Evolutionary conservation across 2,888 invertebrate species (phyloP), one percentile per base, ranked within the genome.

Genomic region (Drosophila hamatofila): DNA sequence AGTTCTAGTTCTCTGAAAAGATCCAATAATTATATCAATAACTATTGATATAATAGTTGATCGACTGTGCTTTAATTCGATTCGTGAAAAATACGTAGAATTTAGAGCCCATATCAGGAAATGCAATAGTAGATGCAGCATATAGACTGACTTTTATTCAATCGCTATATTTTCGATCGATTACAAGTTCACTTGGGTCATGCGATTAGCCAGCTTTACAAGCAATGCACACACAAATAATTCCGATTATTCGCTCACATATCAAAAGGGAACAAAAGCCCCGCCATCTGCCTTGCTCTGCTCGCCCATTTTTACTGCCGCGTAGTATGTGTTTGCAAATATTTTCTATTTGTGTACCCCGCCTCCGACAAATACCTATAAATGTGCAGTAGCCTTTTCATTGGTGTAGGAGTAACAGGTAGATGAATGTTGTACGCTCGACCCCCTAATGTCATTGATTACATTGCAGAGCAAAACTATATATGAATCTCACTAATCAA

Each of bases 181-280:
- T 87, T 80, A 81, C 63, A 56, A 72, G 83, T 74, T 87, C 88
- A 76, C 14, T 30, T 56, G 70, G 88, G 85, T 84, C 68, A 76
- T 23, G 67, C 67, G 83, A 87, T 84, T 85, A 84, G 85, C 74
- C 49, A 57, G 69, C 58, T 58, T 66, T 48, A 72, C 56, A 33
- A 57, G 35, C 30, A 62, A 66, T 72, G 54, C 39, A 81, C 61
- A 79, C 65, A 75, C 63, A 67, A 80, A 67, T 58, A 55, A 46
- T 54, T 21, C 23, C n/a, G 55, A 49, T 60, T 59, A 37, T 41
- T 37, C 49, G 37, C 33, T 69, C 8, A 12, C 44, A 23, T 27
- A 33, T 41, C 35, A 21, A 72, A 54, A 54, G 37, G 42, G 51
- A 59, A n/a, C 25, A 23, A 35, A 30, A 14, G 16, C 9, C 48